Evolutionary conservation across 1,140 invertebrate genomes (phyloP).

Genomic region (Phymorhynchus buccinoides): DNA sequence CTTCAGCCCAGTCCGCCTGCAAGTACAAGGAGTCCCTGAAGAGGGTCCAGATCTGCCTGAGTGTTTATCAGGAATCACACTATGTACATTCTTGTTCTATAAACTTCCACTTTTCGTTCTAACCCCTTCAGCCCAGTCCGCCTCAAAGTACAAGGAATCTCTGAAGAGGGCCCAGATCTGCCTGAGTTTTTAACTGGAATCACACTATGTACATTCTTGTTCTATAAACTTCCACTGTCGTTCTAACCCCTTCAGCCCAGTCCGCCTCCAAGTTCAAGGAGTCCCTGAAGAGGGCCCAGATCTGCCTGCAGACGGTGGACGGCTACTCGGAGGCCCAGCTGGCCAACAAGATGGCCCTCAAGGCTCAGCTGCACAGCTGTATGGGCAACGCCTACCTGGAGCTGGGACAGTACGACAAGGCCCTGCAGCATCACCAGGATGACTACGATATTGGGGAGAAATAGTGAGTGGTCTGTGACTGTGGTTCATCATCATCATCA

Average conservation of each 20-base stretch:
- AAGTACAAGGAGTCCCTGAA: conserved; percentile 63
- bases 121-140: conserved; percentile 68
- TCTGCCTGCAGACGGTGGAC: conserved; percentile 65
- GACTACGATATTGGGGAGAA: conserved; percentile 67
- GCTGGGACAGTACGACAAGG: conserved; percentile 67
- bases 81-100: too few species aligned
- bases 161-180: conserved; percentile 66
- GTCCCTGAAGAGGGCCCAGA: conserved; percentile 64
- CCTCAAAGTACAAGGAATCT: conserved; percentile 62
- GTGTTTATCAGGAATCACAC: not conserved
- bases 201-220: too few species aligned
- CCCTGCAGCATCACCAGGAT: conserved; percentile 64
- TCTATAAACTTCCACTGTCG: too few species aligned
- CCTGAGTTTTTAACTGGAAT: too few species aligned
- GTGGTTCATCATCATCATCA: not conserved
- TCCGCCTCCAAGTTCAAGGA: conserved; percentile 61
- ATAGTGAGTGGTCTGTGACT: conserved; percentile 54
- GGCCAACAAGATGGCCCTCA: conserved; percentile 67
- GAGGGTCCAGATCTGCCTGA: conserved; percentile 59
- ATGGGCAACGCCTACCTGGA: conserved; percentile 73
- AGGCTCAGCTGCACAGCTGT: conserved; percentile 70
- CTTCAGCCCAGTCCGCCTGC: conserved; percentile 47
- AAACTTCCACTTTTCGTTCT: too few species aligned
- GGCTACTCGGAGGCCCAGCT: conserved; percentile 63
- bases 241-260: conserved; percentile 57